These are phyloP conservation scores for Arrhamphus sclerolepis DNA, from an alignment of 2,797 vertebrate species.

Conservation along the genomic window DNA sequence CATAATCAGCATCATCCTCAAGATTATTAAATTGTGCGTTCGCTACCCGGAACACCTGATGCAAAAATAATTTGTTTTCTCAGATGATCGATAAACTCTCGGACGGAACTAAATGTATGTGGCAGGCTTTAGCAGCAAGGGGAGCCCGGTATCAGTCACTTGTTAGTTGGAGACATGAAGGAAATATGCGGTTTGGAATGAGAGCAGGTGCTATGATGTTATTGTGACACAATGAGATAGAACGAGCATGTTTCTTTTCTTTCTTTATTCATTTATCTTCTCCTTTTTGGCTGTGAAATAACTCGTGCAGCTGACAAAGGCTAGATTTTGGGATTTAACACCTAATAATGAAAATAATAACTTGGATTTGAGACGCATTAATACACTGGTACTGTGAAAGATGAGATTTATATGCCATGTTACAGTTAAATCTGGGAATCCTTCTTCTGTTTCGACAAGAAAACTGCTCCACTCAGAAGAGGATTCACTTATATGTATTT, in stretches of 20 bases:
- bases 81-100: constrained; percentile 44
- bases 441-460: too few species aligned
- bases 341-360: neutral
- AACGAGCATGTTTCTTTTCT: neutral
- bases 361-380: neutral
- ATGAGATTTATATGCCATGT: too few species aligned
- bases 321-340: neutral
- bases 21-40: constrained; percentile 56
- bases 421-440: too few species aligned
- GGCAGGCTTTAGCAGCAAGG: constrained; percentile 10
- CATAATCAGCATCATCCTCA: constrained; percentile 39
- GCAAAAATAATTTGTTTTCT: constrained; percentile 35
- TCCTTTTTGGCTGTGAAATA: neutral
- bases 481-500: too few species aligned
- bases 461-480: too few species aligned
- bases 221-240: too few species aligned
- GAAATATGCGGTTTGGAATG: constrained; percentile 37
- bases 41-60: constrained; percentile 44
- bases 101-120: constrained; percentile 40
- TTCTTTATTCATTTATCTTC: constrained; percentile 18
- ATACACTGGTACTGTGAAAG: too few species aligned
- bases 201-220: constrained; percentile 47
- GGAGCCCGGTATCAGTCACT: constrained; percentile 16
- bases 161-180: constrained; percentile 25
- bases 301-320: neutral